Percentiles rank a stretch among this genome's conserved stretches.
Conservation (phyloP, 2,113 vertebrate genomes). For the Todiramphus chloris region DNA sequence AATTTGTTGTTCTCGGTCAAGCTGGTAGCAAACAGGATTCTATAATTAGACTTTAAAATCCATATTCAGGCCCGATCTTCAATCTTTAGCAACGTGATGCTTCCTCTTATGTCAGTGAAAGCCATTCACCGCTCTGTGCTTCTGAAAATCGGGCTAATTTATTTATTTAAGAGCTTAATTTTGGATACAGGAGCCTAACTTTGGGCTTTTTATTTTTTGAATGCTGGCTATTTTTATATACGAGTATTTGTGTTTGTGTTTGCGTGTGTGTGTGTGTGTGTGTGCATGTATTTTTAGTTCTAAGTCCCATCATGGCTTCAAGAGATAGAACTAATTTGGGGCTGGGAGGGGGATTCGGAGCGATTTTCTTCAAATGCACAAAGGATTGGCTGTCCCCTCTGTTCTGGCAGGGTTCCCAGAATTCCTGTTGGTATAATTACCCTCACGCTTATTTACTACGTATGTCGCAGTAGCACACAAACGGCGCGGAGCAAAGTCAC, state of each 20-base stretch:
- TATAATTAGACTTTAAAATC: constrained; percentile 62
- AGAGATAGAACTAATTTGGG: constrained; percentile 25
- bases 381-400: constrained; percentile 7
- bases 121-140: neutral
- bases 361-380: neutral
- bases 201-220: neutral
- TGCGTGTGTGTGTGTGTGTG: neutral
- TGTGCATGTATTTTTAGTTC: constrained; percentile 19
- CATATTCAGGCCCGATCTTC: constrained; percentile 39
- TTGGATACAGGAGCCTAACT: constrained; percentile 34
- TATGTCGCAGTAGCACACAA: neutral
- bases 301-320: neutral
- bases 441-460: constrained; percentile 49
- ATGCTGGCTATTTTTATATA: constrained; percentile 37
- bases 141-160: constrained; percentile 50
- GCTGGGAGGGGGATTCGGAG: neutral
- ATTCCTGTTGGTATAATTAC: constrained; percentile 54
- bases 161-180: constrained; percentile 61
- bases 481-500: neutral
- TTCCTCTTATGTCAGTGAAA: constrained; percentile 41
- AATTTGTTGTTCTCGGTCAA: constrained; percentile 37
- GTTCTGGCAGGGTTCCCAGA: constrained; percentile 48
- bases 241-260: neutral
- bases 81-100: constrained; percentile 33
- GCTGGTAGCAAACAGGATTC: constrained; percentile 24